phyloP scores from a whole-genome alignment of 2,888 invertebrate species.

The Papilio elwesi region DNA sequence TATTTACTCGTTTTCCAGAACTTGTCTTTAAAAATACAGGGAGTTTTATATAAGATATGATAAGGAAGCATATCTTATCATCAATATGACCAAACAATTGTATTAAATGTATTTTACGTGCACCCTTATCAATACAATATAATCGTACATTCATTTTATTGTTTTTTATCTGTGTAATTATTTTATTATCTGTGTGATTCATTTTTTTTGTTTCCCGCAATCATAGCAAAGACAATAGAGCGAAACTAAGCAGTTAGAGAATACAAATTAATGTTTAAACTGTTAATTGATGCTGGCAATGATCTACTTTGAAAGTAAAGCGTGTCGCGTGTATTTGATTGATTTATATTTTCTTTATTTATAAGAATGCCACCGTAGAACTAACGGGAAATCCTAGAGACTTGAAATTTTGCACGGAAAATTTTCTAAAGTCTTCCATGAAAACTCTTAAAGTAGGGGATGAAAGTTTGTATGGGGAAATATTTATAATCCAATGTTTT shows the following conservation, averaged over 20 bases:
- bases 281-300: no score
- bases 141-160: constrained; percentile 1
- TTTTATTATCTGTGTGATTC: constrained; percentile 19
- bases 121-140: not conserved
- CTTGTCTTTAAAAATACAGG: not conserved
- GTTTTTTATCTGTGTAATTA: constrained; percentile 15
- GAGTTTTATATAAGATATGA: not conserved
- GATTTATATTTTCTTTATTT: no score
- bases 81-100: constrained; percentile 3
- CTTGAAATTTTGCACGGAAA: no score
- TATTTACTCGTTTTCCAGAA: constrained; percentile 1
- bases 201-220: not conserved
- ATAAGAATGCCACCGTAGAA: no score
- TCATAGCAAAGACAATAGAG: not conserved
- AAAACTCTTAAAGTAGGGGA: no score
- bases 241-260: not conserved
- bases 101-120: not conserved
- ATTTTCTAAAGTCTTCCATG: no score
- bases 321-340: no score
- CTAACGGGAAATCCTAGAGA: no score
- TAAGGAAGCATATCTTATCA: not conserved
- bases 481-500: no score
- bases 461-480: no score
- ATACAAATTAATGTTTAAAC: no score
- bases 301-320: no score